These are phyloP conservation scores for Gymnothorax reevesii DNA, from an alignment of 2,797 vertebrate species.

Conservation along the genomic window DNA sequence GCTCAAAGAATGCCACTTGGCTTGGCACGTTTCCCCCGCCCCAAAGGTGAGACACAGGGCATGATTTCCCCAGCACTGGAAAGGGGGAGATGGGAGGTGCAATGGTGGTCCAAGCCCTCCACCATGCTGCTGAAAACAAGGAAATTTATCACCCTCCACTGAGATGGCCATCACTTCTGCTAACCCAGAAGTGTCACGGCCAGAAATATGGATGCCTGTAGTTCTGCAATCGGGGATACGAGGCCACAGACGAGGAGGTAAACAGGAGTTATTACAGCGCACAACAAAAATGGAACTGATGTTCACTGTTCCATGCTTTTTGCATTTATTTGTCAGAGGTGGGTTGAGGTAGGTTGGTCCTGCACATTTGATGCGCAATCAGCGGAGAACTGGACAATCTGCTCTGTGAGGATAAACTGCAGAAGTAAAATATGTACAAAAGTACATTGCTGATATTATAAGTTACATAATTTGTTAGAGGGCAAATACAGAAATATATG, in stretches of 20 bases:
- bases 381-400: slow-evolving; percentile 11
- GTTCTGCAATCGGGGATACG: slow-evolving; percentile 45
- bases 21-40: slow-evolving; percentile 31
- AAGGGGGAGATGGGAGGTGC: slow-evolving; percentile 13
- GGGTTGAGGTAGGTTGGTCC: slow-evolving; percentile 43
- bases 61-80: slow-evolving; percentile 42
- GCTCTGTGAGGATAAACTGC: slow-evolving; percentile 54
- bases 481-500: no score
- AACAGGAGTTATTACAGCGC: slow-evolving; percentile 58
- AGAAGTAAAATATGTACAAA: slow-evolving; percentile 33
- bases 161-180: slow-evolving; percentile 61
- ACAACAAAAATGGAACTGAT: slow-evolving; percentile 62
- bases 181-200: slow-evolving; percentile 71
- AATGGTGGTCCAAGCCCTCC: slow-evolving; percentile 30
- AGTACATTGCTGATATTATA: slow-evolving; percentile 43
- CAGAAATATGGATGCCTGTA: slow-evolving; percentile 51
- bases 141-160: slow-evolving; percentile 57
- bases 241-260: slow-evolving; percentile 36
- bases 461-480: no score
- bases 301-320: slow-evolving; percentile 52
- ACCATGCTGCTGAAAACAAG: slow-evolving; percentile 40
- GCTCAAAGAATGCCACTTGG: slow-evolving; percentile 58
- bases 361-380: slow-evolving; percentile 55
- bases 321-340: slow-evolving; percentile 59
- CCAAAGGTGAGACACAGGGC: slow-evolving; percentile 8